Evolutionary conservation across 2,888 invertebrate species (phyloP).

Genomic region (Cataglyphis altisquamis): DNA sequence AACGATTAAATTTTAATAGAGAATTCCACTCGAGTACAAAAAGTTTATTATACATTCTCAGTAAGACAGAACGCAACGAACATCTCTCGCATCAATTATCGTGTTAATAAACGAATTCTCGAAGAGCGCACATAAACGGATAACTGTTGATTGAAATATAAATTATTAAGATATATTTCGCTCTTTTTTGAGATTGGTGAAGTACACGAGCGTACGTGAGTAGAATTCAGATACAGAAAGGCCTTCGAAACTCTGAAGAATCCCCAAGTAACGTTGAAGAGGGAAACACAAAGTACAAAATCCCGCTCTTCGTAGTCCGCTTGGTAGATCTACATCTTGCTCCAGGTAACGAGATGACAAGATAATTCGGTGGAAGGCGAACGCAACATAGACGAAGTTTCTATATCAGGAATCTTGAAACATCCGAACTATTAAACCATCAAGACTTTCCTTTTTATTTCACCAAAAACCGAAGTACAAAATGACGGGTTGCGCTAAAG

Average conservation of each 20-base stretch:
- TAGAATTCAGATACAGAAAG: conserved; percentile 46
- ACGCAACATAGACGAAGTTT: conserved; percentile 58
- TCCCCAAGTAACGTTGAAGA: conserved; percentile 26
- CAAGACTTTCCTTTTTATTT: conserved; percentile 3
- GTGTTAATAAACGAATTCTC: neutral
- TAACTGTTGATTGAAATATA: conserved; percentile 25
- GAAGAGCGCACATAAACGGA: neutral
- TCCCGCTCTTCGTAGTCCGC: conserved; percentile 62
- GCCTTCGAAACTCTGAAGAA: conserved; percentile 43
- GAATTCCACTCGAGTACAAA: neutral
- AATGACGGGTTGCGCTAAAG: conserved; percentile 19
- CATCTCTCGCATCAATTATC: neutral
- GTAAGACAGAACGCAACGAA: neutral
- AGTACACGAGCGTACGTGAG: conserved; percentile 43
- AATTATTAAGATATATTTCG: conserved; percentile 13
- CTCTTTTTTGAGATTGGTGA: conserved; percentile 31
- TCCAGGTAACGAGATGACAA: conserved; percentile 66
- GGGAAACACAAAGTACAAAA: conserved; percentile 62
- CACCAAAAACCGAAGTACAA: neutral
- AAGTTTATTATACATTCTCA: neutral
- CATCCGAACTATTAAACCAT: conserved; percentile 22
- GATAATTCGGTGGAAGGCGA: conserved; percentile 64
- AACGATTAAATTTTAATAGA: conserved; percentile 5
- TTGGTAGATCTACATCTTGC: conserved; percentile 66
- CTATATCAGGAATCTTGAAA: conserved; percentile 51